Evolutionary conservation across 2,113 vertebrate genomes (phyloP).

Genomic region (Percina caprodes): DNA sequence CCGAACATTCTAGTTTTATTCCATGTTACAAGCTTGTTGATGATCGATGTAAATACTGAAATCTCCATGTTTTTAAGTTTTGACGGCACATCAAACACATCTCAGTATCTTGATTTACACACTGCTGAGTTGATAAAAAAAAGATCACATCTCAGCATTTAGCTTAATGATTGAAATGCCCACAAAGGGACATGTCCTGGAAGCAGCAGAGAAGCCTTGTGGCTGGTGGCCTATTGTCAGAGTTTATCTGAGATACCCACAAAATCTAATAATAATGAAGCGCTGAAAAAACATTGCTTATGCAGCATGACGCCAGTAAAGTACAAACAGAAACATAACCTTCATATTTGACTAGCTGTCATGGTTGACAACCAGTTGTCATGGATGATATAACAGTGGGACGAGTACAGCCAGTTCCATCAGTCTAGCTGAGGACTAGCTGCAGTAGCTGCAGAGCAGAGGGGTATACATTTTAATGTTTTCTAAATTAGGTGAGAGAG

Average conservation of each 20-base stretch:
- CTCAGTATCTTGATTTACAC: not conserved
- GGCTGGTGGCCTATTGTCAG: not conserved
- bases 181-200: slow-evolving; percentile 1
- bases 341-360: slow-evolving; percentile 31
- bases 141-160: not conserved
- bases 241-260: not conserved
- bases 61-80: not conserved
- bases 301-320: not conserved
- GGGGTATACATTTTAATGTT: not conserved
- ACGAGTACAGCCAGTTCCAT: slow-evolving; percentile 42
- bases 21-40: not conserved
- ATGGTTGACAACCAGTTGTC: slow-evolving; percentile 28
- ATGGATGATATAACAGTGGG: slow-evolving; percentile 37
- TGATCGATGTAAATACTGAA: not conserved
- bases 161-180: not conserved
- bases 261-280: slow-evolving; percentile 9
- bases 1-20: not conserved
- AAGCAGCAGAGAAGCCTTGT: not conserved
- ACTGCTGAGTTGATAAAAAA: not conserved
- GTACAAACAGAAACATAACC: slow-evolving; percentile 27
- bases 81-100: not conserved
- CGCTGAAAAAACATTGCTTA: slow-evolving; percentile 3
- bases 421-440: too few relatives aligned
- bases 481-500: slow-evolving; percentile 4
- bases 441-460: not conserved